Evolutionary conservation across 2,888 invertebrate species (phyloP), one percentile per base, ranked within the genome.

Genomic region (Hirtodrosophila confusa): DNA sequence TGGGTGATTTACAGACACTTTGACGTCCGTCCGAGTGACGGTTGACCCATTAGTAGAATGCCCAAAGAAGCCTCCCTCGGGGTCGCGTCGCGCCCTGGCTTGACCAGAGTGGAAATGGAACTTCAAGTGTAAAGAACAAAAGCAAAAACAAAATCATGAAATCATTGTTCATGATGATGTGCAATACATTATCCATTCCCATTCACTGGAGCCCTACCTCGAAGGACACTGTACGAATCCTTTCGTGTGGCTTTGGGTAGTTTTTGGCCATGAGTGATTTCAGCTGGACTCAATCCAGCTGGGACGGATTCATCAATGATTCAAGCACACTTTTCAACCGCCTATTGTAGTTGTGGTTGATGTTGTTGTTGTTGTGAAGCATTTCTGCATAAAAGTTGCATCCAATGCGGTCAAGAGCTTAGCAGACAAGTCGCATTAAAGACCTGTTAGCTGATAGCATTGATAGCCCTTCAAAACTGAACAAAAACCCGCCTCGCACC

Each of bases 81-180:
- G 63, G 69, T 65, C 69, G 69, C 74, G 69, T 57, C 45, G 56
- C 51, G 51, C 54, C 39, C 41, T 29, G 24, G 24, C 31, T 56
- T 41, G 62, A 57, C 63, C 62, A 49, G 60, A 29, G 11, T 54
- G 33, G 45, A 45, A 31, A 31, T 31, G 31, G 31, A 31, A 31
- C 31, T 31, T 31, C 6, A 31, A 40, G 69, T 65, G 66, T 51
- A 63, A 58, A 60, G 73, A 67, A 64, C 63, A 71, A 43, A 56
- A 69, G 62, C 60, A 55, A 43, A 56, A 69, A 64, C 60, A 55
- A 83, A 88, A 88, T 86, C 84, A 80, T 86, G 86, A 83, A 88
- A 86, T 87, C 88, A 86, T 86, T 86, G 84, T 82, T 73, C 88
- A 86, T 86, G 80, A 85, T 83, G 86, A 85, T 83, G 82, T 75